Percentiles rank a stretch among this genome's conserved stretches.
phyloP scores from a whole-genome alignment of 2,888 invertebrate genomes.

The Vandiemenella viatica region DNA sequence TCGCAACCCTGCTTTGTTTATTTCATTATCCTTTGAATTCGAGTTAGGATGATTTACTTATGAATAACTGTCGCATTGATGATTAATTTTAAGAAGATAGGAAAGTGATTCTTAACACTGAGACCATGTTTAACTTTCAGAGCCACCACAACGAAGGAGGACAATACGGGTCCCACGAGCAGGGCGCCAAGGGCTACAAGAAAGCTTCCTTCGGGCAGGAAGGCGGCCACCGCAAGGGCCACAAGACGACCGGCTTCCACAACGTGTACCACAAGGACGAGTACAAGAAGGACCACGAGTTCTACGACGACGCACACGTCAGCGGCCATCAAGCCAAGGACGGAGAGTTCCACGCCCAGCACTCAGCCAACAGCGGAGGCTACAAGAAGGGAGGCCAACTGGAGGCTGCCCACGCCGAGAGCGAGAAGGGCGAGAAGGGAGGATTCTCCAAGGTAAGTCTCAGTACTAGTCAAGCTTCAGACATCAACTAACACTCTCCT shows the following conservation, averaged over 20 bases:
- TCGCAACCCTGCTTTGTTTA: too few relatives aligned
- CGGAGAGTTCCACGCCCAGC: conserved; percentile 38
- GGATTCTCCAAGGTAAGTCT: conserved; percentile 39
- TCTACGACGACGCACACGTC: conserved; percentile 55
- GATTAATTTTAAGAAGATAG: too few relatives aligned
- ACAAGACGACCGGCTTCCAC: conserved; percentile 54
- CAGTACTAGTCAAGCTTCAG: too few relatives aligned
- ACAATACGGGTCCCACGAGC: conserved; percentile 39
- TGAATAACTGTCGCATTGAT: too few relatives aligned
- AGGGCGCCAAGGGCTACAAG: conserved; percentile 35
- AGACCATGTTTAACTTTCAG: too few relatives aligned
- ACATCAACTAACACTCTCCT: too few relatives aligned
- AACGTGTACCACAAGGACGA: conserved; percentile 62
- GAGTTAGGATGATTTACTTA: too few relatives aligned
- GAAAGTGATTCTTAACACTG: too few relatives aligned
- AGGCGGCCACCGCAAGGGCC: conserved; percentile 49
- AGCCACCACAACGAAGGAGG: conserved; percentile 37
- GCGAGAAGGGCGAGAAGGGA: conserved; percentile 39
- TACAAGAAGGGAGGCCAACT: conserved; percentile 40
- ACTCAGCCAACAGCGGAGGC: conserved; percentile 38
- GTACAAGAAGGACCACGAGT: conserved; percentile 60
- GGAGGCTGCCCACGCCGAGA: conserved; percentile 36
- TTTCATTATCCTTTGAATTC: too few relatives aligned
- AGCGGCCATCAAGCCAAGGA: conserved; percentile 50
- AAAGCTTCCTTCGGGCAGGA: conserved; percentile 42